Evolutionary conservation across 1,140 invertebrate species (phyloP), one percentile per base, ranked within the genome.

Genomic region (Pemphigus obesinymphae): DNA sequence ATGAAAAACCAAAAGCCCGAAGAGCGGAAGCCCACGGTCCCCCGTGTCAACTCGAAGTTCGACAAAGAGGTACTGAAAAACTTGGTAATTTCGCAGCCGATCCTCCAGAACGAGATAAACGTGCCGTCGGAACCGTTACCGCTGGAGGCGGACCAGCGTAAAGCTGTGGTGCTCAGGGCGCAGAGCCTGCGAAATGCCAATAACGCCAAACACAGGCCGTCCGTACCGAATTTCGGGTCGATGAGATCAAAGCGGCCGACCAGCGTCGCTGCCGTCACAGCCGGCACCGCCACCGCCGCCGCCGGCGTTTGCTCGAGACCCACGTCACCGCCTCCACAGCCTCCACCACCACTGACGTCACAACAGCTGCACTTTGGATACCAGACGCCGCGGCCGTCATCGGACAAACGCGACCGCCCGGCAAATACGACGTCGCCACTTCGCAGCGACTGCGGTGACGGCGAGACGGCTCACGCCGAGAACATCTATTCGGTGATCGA

Each of bases 401-500:
- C n/a, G n/a, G n/a, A n/a, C n/a, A n/a, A n/a, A n/a, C n/a, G n/a
- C n/a, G n/a, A n/a, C n/a, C n/a, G n/a, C n/a, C n/a, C n/a, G n/a
- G n/a, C n/a, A n/a, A n/a, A n/a, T n/a, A n/a, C n/a, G n/a, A n/a
- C n/a, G n/a, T n/a, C n/a, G n/a, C n/a, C n/a, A n/a, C n/a, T n/a
- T n/a, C n/a, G n/a, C n/a, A 31, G 15, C 15, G 61, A 20, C 29
- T 17, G 26, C 15, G 7, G 23, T 7, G 26, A 61, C 13, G 29
- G 15, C 15, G 29, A 20, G 8, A 40, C n/a, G 0, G 17, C 17
- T 17, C 20, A 40, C 10, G 40, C 17, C 6, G 94, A 95, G 84
- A 95, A 95, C 85, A 95, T 96, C 83, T 95, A 96, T 85, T 93
- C 94, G 2, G 92, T 94, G 0, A 96, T 96, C 66, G 93, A 95